Evolutionary conservation across 2,888 invertebrate species (phyloP), one percentile per base, ranked within the genome.

Genomic region (Automeris io): DNA sequence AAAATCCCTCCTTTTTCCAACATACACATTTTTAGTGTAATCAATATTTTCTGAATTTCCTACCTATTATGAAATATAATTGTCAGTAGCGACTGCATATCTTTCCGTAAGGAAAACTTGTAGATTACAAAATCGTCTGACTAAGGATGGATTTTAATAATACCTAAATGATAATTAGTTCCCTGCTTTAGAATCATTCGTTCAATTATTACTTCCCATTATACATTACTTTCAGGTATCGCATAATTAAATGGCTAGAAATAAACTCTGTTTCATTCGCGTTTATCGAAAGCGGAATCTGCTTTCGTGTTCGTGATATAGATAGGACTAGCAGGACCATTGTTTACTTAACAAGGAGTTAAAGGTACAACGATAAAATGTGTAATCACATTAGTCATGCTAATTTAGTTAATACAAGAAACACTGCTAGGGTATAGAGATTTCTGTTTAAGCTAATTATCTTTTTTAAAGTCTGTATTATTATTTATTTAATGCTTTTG

Each of bases 291-390:
- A 34, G 25, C 9, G 16, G 12, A 33, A 39, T 34, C 25, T 26
- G 12, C 33, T 16, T 34, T 29, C 12, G 13, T 16, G 16, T 39
- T 35, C 39, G 29, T 31, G 29, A 29, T 35, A 22, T 18, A 39
- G 16, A 13, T 26, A 26, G 26, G 26, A 26, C 29, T 16, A 16
- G 18, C 25, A 29, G 26, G 8, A 23, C 22, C 29, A 39, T 39
- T 39, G 18, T 39, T 21, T 39, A 7, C 29, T 34, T 32, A 34
- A 29, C 34, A 34, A 11, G 29, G 39, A 39, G 18, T 33, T 19
- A 4, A 21, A 24, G 39, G 29, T 39, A 21, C 29, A 11, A 11
- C 11, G 34, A 37, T 37, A 32, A n/a, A 29, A n/a, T 13, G 23
- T 32, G 21, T 25, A 18, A 8, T 11, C 11, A 8, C 24, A 16